Evolutionary conservation across 2,888 invertebrate genomes (phyloP).

Genomic region (Tholera decimalis): DNA sequence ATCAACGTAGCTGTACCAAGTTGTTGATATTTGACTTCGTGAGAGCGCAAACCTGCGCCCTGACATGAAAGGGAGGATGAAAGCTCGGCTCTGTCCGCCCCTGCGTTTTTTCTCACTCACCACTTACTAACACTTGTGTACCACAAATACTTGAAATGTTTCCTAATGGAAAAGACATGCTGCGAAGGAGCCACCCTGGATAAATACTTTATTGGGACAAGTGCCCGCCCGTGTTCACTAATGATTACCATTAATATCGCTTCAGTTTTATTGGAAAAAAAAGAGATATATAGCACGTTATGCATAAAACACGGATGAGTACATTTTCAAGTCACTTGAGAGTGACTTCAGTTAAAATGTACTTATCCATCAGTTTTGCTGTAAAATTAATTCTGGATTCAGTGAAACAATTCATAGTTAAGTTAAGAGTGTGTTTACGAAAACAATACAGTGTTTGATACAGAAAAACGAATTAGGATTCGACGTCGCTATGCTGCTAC

Average conservation of each 20-base stretch:
- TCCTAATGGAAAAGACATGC: constrained; percentile 91
- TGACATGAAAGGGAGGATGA: constrained; percentile 58
- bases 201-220: constrained; percentile 90
- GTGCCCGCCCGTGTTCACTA: constrained; percentile 80
- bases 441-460: not conserved
- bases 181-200: constrained; percentile 82
- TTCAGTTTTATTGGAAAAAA: constrained; percentile 22
- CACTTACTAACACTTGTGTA: constrained; percentile 86
- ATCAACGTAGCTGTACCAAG: constrained; percentile 14
- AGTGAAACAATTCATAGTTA: not conserved
- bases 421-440: not conserved
- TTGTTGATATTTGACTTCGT: constrained; percentile 65
- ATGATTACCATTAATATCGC: constrained; percentile 73
- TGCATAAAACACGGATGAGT: no score
- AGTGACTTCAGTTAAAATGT: no score
- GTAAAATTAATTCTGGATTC: not conserved
- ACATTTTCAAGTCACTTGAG: no score
- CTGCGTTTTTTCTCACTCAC: constrained; percentile 81
- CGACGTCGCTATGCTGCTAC: no score
- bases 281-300: no score
- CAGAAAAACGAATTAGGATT: not conserved
- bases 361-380: not conserved
- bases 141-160: constrained; percentile 89
- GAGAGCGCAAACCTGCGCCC: constrained; percentile 61
- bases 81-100: constrained; percentile 48